Evolutionary conservation across 2,113 vertebrate species (phyloP).

Genomic region (Corydoras maculifer): DNA sequence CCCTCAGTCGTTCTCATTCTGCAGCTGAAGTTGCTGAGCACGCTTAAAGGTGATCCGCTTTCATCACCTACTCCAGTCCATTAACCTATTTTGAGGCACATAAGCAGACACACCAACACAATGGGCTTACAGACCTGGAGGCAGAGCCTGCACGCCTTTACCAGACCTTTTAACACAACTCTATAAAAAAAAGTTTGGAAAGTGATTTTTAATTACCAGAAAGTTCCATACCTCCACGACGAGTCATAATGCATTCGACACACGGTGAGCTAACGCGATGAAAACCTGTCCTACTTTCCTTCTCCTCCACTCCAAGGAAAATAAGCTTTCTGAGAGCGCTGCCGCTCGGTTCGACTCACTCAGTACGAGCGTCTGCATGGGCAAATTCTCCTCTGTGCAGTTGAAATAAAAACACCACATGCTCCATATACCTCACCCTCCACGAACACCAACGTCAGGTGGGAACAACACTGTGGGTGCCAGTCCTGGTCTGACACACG

Average conservation of each 20-base stretch:
- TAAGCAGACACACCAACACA: slow-evolving; percentile 23
- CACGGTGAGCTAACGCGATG: slow-evolving; percentile 27
- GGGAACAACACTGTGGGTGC: too few relatives aligned
- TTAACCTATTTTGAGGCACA: slow-evolving; percentile 24
- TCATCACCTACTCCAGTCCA: slow-evolving; percentile 46
- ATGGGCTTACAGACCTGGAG: slow-evolving; percentile 25
- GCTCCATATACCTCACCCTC: too few relatives aligned
- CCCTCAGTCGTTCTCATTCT: slow-evolving; percentile 13
- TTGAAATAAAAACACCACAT: slow-evolving; percentile 39
- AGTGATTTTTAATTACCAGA: slow-evolving; percentile 36
- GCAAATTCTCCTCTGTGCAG: slow-evolving; percentile 29
- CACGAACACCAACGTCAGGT: too few relatives aligned
- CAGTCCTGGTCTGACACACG: not conserved
- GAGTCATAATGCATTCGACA: slow-evolving; percentile 32
- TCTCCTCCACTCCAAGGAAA: slow-evolving; percentile 52
- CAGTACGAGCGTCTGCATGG: slow-evolving; percentile 40
- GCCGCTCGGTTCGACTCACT: slow-evolving; percentile 52
- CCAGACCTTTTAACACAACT: not conserved
- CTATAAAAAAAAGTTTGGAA: slow-evolving; percentile 18
- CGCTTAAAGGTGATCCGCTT: not conserved
- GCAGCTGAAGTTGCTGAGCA: slow-evolving; percentile 51
- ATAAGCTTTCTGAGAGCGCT: slow-evolving; percentile 44
- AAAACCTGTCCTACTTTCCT: slow-evolving; percentile 44
- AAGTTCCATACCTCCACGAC: slow-evolving; percentile 37
- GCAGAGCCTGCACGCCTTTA: too few relatives aligned